A percentile compares a stretch with the other conserved stretches of the same genome.
Conservation (phyloP, 92 coral and sea anemone genomes). For the Umimayanthus kanabou region DNA sequence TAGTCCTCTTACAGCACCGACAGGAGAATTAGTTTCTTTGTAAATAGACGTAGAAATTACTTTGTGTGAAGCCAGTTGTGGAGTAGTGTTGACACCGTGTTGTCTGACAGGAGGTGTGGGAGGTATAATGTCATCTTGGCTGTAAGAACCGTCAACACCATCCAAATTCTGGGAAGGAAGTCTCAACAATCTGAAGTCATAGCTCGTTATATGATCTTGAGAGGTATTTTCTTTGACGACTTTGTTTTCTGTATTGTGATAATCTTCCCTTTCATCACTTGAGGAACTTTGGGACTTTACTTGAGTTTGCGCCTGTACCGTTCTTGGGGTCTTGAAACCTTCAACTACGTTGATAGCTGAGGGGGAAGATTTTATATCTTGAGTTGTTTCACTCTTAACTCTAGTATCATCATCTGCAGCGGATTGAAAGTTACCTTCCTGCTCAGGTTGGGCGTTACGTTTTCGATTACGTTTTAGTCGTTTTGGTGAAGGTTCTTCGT, state of each 20-base stretch:
- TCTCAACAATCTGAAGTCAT: not conserved
- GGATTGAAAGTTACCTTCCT: not conserved
- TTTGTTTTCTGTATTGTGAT: not conserved
- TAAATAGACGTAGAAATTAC: not conserved
- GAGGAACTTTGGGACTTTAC: not conserved
- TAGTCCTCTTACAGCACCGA: not conserved
- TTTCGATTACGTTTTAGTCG: not conserved
- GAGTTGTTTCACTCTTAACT: not conserved
- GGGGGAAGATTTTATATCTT: not conserved
- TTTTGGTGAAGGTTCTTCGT: constrained; percentile 32
- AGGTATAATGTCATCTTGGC: constrained; percentile 64
- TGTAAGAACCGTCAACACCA: not conserved
- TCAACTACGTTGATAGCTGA: not conserved
- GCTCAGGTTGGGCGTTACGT: not conserved
- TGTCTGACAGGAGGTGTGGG: constrained; percentile 59
- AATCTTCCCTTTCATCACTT: constrained; percentile 28
- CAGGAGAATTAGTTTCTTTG: not conserved
- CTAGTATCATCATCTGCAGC: not conserved
- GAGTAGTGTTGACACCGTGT: not conserved
- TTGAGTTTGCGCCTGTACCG: not conserved
- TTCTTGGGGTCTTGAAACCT: constrained; percentile 4
- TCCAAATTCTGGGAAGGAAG: not conserved
- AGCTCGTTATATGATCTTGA: not conserved
- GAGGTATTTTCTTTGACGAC: not conserved
- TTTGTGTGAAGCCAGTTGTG: not conserved